These are phyloP conservation scores for Cataglyphis rosenhaueri DNA, from an alignment of 2,888 invertebrate species.

Conservation along the genomic window DNA sequence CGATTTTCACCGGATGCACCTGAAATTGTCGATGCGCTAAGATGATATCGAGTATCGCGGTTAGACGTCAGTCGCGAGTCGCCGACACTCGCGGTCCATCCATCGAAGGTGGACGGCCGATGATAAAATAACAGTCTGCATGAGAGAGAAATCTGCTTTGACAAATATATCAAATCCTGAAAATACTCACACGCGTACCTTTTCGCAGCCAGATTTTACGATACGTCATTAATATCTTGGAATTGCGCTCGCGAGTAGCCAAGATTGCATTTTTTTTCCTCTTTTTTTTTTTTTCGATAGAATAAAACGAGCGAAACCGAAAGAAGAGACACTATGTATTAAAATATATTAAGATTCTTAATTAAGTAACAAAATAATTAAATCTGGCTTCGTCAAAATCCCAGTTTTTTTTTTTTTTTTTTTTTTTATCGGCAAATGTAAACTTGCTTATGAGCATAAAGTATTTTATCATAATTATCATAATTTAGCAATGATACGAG, in stretches of 20 bases:
- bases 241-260: slow-evolving; percentile 1
- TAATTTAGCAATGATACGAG: background rate
- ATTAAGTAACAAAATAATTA: background rate
- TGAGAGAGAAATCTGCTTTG: slow-evolving; percentile 19
- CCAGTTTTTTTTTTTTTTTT: background rate
- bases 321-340: background rate
- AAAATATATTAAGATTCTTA: background rate
- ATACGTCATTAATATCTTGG: slow-evolving; percentile 2
- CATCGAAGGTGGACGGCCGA: slow-evolving; percentile 28
- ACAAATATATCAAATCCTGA: slow-evolving; percentile 48
- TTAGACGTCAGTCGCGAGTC: slow-evolving; percentile 62
- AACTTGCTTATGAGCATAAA: background rate
- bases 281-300: background rate
- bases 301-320: background rate
- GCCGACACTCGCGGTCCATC: slow-evolving; percentile 46
- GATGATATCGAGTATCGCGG: slow-evolving; percentile 65
- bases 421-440: background rate
- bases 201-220: background rate
- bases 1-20: slow-evolving; percentile 56
- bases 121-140: slow-evolving; percentile 48
- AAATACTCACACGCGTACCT: slow-evolving; percentile 3
- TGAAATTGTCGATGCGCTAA: slow-evolving; percentile 58
- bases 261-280: background rate
- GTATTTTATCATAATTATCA: background rate
- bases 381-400: background rate